Evolutionary conservation across 2,888 invertebrate genomes (phyloP), one percentile per base, ranked within the genome.

Genomic region (Venusia cambrica): DNA sequence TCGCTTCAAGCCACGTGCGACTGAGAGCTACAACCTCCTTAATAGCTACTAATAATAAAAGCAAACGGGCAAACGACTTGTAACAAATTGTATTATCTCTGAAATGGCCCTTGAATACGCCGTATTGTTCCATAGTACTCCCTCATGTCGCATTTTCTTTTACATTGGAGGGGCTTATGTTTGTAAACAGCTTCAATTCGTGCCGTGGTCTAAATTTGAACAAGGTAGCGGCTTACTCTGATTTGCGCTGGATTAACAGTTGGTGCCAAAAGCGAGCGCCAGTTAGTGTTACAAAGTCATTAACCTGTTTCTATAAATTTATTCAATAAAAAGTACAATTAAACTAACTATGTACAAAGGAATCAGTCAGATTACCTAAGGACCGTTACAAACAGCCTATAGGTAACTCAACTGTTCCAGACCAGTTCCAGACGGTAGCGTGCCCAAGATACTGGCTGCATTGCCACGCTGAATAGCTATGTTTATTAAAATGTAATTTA

Each of bases 61-160:
- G 62, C 61, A 73, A 79, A 75, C 73, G 71, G 73, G 66, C 58
- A 64, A 73, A 74, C 60, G 67, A 73, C 71, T 75, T 73, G 63
- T 71, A 70, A 73, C 67, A 75, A 78, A 80, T 79, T 75, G 69
- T 69, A 77, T 75, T 77, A 77, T 71, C 70, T 69, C 48, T 51
- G 57, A 70, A 72, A 75, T 69, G 65, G 68, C 57, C 59, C 60
- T 65, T 65, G 63, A 64, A 71, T 68, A 66, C 62, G 62, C 69
- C 68, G 50, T 58, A 64, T 31, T 56, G 55, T 56, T 55, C 41
- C 46, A 51, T 51, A 48, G 55, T 46, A 43, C 15, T 35, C 21
- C 18, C 16, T 11, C 49, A 48, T 13, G 21, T 44, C 22, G 35
- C 33, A 43, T 59, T 66, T 67, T 63, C 63, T 62, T 70, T 61